Evolutionary conservation across 2,113 vertebrate genomes (phyloP), one percentile per base, ranked within the genome.

Genomic region (Trematomus loennbergii): DNA sequence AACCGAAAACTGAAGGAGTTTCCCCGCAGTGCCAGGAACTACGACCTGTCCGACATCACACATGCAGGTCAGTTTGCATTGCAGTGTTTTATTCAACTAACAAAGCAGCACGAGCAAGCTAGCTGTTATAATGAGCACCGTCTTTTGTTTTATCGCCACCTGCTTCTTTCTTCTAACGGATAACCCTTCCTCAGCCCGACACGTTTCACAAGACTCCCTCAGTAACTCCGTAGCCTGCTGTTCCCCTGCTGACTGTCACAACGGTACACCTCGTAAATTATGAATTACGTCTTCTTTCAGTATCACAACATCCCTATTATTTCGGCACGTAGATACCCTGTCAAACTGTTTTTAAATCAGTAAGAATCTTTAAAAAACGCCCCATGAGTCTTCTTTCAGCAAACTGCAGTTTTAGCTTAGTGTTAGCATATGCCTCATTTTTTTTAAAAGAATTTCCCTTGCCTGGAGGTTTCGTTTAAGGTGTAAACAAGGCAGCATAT

Each of bases 41-140:
- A 97, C 89, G 97, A 98, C 90, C 87, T 98, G 87, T 97, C 96
- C 90, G 97, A 97, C 92, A 96, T 97, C 69, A 97, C 96, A 3
- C 95, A 97, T 45, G 97, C 96, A 88, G 97, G 97, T 97, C 79
- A 92, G 86, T 84, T 20, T 20, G 8, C 49, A 36, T 52, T 48
- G 16, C 10, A 16, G 11, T 45, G 2, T 20, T 12, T 50, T 1
- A 12, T 20, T 6, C 3, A 70, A 79, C 16, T 72, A 72, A 8
- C 45, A 29, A 9, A 68, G 69, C 61, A 18, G 29, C 1, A 11
- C 15, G 2, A 22, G 52, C 7, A 25, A 50, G 77, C 86, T 66
- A 25, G 84, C 85, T 18, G 69, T 64, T 77, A 16, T 29, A 4
- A 16, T 4, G 57, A 48, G 49, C 62, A 45, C 5, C 66, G 81